A percentile compares a stretch with the other conserved stretches of the same genome.
These are phyloP conservation scores for Cataglyphis hispanica DNA, from an alignment of 1,140 invertebrate species.

Conservation along the genomic window DNA sequence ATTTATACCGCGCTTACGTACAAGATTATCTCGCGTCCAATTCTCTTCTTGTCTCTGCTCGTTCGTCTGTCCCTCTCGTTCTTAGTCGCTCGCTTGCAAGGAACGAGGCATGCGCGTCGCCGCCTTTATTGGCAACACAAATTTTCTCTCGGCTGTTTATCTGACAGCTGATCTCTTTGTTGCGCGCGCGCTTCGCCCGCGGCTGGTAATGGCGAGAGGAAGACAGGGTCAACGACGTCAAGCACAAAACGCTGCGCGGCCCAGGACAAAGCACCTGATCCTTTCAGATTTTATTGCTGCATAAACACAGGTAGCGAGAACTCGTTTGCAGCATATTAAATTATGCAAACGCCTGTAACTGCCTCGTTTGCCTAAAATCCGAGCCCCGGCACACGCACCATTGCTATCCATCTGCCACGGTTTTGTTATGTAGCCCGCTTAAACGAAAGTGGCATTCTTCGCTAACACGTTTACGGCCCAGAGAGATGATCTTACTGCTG, in stretches of 20 bases:
- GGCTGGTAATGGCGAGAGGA: conserved; percentile 62
- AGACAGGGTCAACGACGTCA: conserved; percentile 62
- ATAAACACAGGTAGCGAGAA: conserved; percentile 63
- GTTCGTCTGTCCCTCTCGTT: neutral
- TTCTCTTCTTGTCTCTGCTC: conserved; percentile 4
- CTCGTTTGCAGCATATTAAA: conserved; percentile 63
- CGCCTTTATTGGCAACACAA: conserved; percentile 64
- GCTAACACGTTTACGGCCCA: conserved; percentile 61
- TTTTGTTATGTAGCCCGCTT: conserved; percentile 60
- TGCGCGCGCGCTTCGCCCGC: conserved; percentile 61
- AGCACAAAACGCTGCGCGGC: conserved; percentile 58
- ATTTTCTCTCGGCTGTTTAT: conserved; percentile 63
- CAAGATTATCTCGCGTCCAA: conserved; percentile 42
- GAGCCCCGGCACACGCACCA: conserved; percentile 61
- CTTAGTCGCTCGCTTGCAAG: conserved; percentile 29
- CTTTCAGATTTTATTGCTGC: conserved; percentile 64
- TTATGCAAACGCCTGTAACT: conserved; percentile 65
- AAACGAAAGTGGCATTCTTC: conserved; percentile 63
- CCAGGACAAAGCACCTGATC: conserved; percentile 63
- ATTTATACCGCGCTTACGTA: conserved; percentile 3
- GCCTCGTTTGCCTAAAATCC: conserved; percentile 64
- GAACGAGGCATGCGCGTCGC: conserved; percentile 58
- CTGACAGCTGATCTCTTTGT: conserved; percentile 64
- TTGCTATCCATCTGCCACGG: conserved; percentile 64
- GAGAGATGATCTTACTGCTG: conserved; percentile 60